These are phyloP conservation scores for Champsocephalus gunnari DNA, from an alignment of 2,797 vertebrate species.

Conservation along the genomic window DNA sequence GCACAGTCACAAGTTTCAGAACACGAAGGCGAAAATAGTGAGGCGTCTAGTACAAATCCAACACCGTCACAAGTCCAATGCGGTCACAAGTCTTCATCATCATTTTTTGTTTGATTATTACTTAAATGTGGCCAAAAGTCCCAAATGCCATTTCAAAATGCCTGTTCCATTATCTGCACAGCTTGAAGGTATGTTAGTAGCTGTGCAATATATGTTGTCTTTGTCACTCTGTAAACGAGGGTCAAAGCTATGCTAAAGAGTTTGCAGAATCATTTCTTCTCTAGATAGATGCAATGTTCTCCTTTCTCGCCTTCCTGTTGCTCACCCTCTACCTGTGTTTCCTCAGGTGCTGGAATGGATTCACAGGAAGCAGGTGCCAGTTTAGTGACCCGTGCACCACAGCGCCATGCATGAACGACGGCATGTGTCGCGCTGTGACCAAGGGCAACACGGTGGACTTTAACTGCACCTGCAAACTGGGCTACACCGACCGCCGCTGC, in stretches of 20 bases:
- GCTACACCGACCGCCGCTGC: conserved; percentile 89
- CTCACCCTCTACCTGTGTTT: conserved; percentile 26
- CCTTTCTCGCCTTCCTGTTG: not conserved
- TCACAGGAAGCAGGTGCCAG: conserved; percentile 77
- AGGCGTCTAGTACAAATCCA: too few relatives aligned
- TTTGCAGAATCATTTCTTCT: not conserved
- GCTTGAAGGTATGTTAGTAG: not conserved
- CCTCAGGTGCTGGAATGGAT: conserved; percentile 76
- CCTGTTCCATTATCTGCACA: not conserved
- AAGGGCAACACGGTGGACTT: conserved; percentile 81
- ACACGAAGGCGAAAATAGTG: too few relatives aligned
- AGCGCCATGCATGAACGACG: conserved; percentile 75
- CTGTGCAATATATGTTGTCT: too few relatives aligned
- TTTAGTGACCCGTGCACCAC: conserved; percentile 74
- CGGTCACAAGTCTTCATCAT: too few relatives aligned
- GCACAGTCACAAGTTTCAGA: too few relatives aligned
- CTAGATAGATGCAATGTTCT: not conserved
- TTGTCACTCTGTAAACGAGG: not conserved
- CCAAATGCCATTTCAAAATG: not conserved
- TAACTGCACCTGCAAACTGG: conserved; percentile 87
- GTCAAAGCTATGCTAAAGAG: not conserved
- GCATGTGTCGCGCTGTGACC: conserved; percentile 67
- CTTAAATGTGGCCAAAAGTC: not conserved
- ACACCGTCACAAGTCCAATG: too few relatives aligned
- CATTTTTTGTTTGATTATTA: too few relatives aligned